Evolutionary conservation across 2,888 invertebrate species (phyloP), one percentile per base, ranked within the genome.

Genomic region (Baronia brevicornis): DNA sequence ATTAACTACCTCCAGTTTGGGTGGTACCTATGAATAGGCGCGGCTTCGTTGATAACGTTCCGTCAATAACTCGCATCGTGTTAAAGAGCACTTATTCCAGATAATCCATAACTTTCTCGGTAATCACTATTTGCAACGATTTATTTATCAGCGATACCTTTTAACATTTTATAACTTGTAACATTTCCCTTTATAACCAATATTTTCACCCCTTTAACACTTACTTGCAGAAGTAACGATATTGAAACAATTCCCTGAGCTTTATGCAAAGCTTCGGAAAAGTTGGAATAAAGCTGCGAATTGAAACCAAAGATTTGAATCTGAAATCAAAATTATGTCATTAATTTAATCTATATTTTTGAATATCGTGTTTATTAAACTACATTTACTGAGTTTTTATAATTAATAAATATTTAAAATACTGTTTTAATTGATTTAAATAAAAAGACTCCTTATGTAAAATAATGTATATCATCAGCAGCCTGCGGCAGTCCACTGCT

Each of bases 291-390:
- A 51, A 98, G 89, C 82, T 98, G 97, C 39, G 96, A 94, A 86
- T 98, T 98, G 88, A 96, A 98, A 57, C 97, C 98, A 82, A 97
- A 95, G 86, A 98, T 93, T 88, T 98, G 98, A 67, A 98, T 92
- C 97, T 98, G 91, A 48, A 90, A 89, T 13, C 68, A 80, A 80
- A 60, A 46, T 39, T 40, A 46, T 41, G 42, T 32, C 28, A 41
- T 5, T 38, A 24, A 38, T 38, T 10, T 30, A 39, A 36, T n/a
- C n/a, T n/a, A n/a, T n/a, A n/a, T n/a, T n/a, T n/a, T n/a, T n/a
- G n/a, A n/a, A n/a, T n/a, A n/a, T n/a, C n/a, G n/a, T n/a, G n/a
- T n/a, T n/a, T n/a, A n/a, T n/a, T n/a, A n/a, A n/a, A n/a, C n/a
- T n/a, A n/a, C n/a, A n/a, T n/a, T n/a, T n/a, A n/a, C n/a, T n/a